Base-by-base conservation (phyloP, 2,888 invertebrate species). In the Acleris sparsana region DNA sequence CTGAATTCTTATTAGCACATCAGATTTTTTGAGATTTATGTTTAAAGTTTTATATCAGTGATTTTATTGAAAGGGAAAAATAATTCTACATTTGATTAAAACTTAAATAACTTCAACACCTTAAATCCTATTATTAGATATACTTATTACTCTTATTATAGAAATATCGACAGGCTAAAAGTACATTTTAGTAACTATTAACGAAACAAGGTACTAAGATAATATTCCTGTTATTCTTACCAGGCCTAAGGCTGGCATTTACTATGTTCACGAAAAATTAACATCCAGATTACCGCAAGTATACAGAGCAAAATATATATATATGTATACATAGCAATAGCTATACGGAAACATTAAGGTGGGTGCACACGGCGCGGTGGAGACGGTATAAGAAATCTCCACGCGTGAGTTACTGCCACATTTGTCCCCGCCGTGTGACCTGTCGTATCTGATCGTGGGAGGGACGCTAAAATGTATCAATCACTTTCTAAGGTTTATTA, bases 371-470 rank as follows among this genome's bases (percentile, higher is more conserved):
- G 72, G 75, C 74, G 59, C 51, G 52, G 55, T 53, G 49, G 70
- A 69, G 67, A 69, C 67, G 78, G 83, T 85, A 84, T 85, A 88
- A 86, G 88, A 86, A 88, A 88, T 83, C 87, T 86, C 82, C 70
- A 85, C 71, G 70, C 69, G 80, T 89, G 89, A 91, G 84, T 88
- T 85, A 91, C 86, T 75, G 79, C 73, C 85, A 76, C 88, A 91
- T 92, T 91, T 90, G 89, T 90, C 85, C 82, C 79, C 80, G 89
- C 86, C 89, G 83, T 80, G 83, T 82, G 86, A 85, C 86, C 86
- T 81, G 75, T 76, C 84, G 82, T 86, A 86, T 86, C 88, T 84
- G 87, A 90, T 88, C 83, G 78, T 75, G 62, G 71, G 73, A 43
- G 52, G 59, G 59, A 46, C 57, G 52, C 69, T 69, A 72, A 70